These are phyloP conservation scores for Himalopsyche kuldschensis DNA, from an alignment of 2,888 invertebrate genomes.

Conservation along the genomic window DNA sequence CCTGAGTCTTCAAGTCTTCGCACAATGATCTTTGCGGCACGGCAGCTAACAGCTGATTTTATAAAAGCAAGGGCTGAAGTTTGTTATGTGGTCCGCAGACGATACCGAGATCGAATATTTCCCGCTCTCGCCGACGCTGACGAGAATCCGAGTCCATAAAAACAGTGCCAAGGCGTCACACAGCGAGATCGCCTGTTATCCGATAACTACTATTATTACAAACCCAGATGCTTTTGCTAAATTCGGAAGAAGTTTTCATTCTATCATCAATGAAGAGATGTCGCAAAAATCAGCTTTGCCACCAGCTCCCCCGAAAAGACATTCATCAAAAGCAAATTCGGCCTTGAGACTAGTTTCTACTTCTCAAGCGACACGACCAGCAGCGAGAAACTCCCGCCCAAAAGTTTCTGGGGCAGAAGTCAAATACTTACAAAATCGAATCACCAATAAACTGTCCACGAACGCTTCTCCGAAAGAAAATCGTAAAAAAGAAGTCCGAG, in stretches of 20 bases:
- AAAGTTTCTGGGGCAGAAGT: conserved; percentile 57
- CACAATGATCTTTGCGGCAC: background rate
- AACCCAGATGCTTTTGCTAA: conserved; percentile 54
- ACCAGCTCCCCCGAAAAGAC: conserved; percentile 74
- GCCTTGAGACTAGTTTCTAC: conserved; percentile 64
- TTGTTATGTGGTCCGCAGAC: conserved; percentile 63
- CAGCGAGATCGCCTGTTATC: conserved; percentile 63
- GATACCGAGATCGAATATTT: conserved; percentile 79
- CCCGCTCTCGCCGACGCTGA: conserved; percentile 78
- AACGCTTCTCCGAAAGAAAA: conserved; percentile 41
- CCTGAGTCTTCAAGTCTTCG: background rate
- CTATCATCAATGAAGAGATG: conserved; percentile 53
- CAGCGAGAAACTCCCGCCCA: conserved; percentile 43
- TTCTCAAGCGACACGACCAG: conserved; percentile 45
- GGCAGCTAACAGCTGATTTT: background rate
- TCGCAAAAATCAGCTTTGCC: conserved; percentile 51
- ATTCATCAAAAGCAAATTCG: conserved; percentile 73
- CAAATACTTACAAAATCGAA: conserved; percentile 64
- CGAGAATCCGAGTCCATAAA: conserved; percentile 77
- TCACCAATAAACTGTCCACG: conserved; percentile 60
- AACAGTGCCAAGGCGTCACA: conserved; percentile 54
- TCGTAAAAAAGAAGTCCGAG: conserved; percentile 36
- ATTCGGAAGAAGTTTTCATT: conserved; percentile 64
- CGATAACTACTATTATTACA: conserved; percentile 49
- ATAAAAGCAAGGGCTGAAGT: background rate